phyloP scores from a whole-genome alignment of 2,113 vertebrate genomes.

The Balaeniceps rex region DNA sequence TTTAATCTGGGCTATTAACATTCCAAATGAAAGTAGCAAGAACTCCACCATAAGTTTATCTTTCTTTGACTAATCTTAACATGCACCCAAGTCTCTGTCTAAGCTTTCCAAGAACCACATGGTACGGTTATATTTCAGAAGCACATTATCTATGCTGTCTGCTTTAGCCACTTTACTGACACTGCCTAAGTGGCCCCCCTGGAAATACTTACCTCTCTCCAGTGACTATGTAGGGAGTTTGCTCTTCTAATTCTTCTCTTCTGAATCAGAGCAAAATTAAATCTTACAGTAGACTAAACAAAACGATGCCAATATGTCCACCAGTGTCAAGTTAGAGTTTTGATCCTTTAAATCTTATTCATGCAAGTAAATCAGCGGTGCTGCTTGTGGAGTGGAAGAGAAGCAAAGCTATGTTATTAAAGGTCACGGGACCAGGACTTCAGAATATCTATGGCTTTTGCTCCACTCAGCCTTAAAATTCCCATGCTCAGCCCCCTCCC shows the following conservation, averaged over 20 bases:
- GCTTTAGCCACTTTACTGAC: neutral
- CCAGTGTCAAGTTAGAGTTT: neutral
- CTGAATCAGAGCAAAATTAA: constrained; percentile 1
- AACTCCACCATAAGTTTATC: constrained; percentile 34
- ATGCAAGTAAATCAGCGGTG: neutral
- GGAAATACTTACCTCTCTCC: neutral
- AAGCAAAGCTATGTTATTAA: neutral
- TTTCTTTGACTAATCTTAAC: constrained; percentile 49
- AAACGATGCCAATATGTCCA: neutral
- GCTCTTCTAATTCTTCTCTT: neutral
- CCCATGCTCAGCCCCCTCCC: neutral
- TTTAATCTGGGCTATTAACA: constrained; percentile 62
- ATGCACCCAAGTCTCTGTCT: constrained; percentile 6
- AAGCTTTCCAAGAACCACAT: constrained; percentile 15
- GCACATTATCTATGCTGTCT: neutral
- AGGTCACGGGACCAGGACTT: neutral
- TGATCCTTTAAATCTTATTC: constrained; percentile 8
- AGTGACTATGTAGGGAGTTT: neutral
- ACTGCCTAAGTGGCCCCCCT: neutral
- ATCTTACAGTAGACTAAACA: neutral
- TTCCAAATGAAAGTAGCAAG: constrained; percentile 54
- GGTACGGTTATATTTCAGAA: neutral
- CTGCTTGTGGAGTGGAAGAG: neutral
- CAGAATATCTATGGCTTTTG: neutral
- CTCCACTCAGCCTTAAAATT: neutral